phyloP scores from a whole-genome alignment of 2,797 vertebrate genomes.

The Mus caroli region DNA sequence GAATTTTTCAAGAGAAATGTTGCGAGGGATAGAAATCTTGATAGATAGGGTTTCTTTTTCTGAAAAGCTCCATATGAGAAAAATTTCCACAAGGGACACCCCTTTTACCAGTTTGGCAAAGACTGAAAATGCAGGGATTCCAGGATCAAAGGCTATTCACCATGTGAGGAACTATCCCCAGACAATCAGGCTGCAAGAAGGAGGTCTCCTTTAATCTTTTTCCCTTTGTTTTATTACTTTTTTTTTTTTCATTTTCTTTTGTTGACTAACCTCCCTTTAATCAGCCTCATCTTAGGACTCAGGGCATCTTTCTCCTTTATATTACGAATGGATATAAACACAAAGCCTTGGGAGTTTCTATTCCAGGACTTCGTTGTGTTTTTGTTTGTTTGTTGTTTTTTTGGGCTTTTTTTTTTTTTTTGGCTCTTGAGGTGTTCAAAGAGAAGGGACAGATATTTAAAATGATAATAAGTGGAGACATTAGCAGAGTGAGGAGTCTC shows the following conservation, averaged over 20 bases:
- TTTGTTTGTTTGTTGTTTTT: background rate
- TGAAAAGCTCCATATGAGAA: slow-evolving; percentile 72
- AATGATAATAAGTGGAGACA: background rate
- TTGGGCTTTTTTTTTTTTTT: background rate
- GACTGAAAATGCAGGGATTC: slow-evolving; percentile 76
- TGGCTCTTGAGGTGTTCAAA: slow-evolving; percentile 2
- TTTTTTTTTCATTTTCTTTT: slow-evolving; percentile 74
- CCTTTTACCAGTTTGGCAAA: slow-evolving; percentile 78
- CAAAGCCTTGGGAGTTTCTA: slow-evolving; percentile 53
- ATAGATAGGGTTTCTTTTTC: slow-evolving; percentile 63
- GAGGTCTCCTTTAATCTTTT: slow-evolving; percentile 80
- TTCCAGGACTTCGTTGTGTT: background rate
- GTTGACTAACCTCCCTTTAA: slow-evolving; percentile 76
- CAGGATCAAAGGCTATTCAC: slow-evolving; percentile 76
- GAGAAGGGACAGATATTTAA: background rate
- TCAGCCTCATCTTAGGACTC: slow-evolving; percentile 67
- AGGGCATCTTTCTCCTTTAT: slow-evolving; percentile 22
- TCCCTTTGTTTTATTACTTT: slow-evolving; percentile 68
- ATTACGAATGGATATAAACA: slow-evolving; percentile 61
- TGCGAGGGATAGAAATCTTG: slow-evolving; percentile 75
- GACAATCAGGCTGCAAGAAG: slow-evolving; percentile 71
- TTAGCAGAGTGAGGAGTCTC: background rate
- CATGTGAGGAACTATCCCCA: slow-evolving; percentile 71
- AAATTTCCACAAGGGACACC: slow-evolving; percentile 79
- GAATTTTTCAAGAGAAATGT: slow-evolving; percentile 82